Conservation (phyloP, 2,797 vertebrate species). For the Heliangelus exortis region DNA sequence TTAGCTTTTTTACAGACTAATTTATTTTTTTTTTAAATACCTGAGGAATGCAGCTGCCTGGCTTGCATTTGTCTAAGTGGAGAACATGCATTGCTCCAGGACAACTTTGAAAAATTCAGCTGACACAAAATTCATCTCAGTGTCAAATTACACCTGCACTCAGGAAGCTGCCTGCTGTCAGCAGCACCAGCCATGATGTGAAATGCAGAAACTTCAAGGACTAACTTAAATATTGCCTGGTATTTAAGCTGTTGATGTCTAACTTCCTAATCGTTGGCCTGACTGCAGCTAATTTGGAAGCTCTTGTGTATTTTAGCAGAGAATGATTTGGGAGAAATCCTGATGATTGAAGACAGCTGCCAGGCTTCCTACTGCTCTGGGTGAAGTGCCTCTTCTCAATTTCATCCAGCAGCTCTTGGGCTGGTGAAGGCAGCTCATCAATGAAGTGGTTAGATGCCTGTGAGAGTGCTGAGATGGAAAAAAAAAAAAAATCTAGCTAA, state of each 20-base stretch:
- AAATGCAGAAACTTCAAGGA: not conserved
- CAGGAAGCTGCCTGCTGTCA: not conserved
- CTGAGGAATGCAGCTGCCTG: not conserved
- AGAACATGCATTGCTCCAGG: not conserved
- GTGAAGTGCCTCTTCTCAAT: conserved; percentile 71
- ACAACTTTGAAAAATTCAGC: not conserved
- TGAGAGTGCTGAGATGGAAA: conserved; percentile 6
- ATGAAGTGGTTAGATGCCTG: conserved; percentile 10
- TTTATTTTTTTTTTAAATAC: not conserved
- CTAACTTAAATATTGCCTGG: not conserved
- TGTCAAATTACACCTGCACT: not conserved
- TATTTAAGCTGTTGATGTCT: not conserved
- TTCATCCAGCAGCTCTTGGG: conserved; percentile 77
- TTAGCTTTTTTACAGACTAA: conserved; percentile 23
- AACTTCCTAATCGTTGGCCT: not conserved
- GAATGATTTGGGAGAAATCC: conserved; percentile 3
- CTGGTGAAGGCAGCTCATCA: conserved; percentile 72
- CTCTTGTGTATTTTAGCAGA: not conserved
- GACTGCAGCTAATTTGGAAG: not conserved
- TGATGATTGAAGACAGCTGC: conserved; percentile 28
- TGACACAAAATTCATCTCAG: not conserved
- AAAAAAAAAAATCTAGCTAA: not conserved
- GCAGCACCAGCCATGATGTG: not conserved
- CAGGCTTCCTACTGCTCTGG: not conserved
- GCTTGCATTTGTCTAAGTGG: not conserved